These are phyloP conservation scores for Temnothorax nylanderi DNA, from an alignment of 1,140 invertebrate genomes.

Conservation along the genomic window DNA sequence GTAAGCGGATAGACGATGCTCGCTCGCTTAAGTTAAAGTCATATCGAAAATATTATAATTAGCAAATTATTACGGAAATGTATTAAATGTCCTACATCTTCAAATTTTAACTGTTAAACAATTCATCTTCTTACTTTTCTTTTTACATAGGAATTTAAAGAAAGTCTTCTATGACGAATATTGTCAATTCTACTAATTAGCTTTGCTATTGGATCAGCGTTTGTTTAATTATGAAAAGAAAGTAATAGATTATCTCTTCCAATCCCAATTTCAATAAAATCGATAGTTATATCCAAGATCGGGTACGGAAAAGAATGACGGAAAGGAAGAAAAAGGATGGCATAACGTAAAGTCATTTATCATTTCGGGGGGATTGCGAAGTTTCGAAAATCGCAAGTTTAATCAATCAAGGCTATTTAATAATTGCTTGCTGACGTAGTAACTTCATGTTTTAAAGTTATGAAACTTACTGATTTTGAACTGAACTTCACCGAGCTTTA, in stretches of 20 bases:
- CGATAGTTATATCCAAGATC: slow-evolving; percentile 12
- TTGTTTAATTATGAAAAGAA: slow-evolving; percentile 18
- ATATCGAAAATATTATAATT: slow-evolving; percentile 29
- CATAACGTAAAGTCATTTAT: slow-evolving; percentile 36
- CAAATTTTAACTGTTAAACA: not conserved
- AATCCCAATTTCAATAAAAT: slow-evolving; percentile 34
- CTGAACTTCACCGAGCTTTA: slow-evolving; percentile 5
- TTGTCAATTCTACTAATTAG: slow-evolving; percentile 7
- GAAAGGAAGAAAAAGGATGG: not conserved
- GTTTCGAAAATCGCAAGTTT: slow-evolving; percentile 43
- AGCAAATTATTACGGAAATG: not conserved
- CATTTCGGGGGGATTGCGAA: slow-evolving; percentile 23
- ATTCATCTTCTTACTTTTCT: not conserved
- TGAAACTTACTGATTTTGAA: slow-evolving; percentile 27
- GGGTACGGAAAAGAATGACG: not conserved
- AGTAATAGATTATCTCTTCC: slow-evolving; percentile 28
- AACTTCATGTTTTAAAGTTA: slow-evolving; percentile 43
- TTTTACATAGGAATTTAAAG: not conserved
- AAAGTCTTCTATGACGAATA: not conserved
- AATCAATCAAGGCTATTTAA: slow-evolving; percentile 55
- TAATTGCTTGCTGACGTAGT: slow-evolving; percentile 42
- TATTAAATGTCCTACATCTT: not conserved
- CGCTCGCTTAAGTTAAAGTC: not conserved
- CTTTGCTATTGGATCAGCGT: not conserved
- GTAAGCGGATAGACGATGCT: slow-evolving; percentile 14